Percentiles rank a stretch among this genome's conserved stretches.
These are phyloP conservation scores for Pipistrellus pipistrellus DNA, from an alignment of 2,797 vertebrate species.

Conservation along the genomic window DNA sequence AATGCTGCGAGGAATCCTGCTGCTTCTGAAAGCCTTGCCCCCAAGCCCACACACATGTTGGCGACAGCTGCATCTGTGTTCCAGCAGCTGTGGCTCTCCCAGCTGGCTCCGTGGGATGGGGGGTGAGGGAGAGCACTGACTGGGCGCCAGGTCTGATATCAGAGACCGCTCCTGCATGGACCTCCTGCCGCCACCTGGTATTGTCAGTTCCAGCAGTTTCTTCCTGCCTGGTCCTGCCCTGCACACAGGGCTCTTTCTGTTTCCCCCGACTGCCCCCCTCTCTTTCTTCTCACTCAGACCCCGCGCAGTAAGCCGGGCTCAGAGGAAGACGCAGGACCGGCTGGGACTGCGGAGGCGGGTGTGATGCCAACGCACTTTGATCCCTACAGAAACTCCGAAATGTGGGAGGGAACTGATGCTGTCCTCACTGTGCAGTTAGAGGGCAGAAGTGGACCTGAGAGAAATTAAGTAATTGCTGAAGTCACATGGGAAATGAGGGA, in stretches of 20 bases:
- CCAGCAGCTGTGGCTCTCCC: not conserved
- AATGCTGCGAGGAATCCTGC: not conserved
- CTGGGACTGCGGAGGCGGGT: no score
- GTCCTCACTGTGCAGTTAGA: not conserved
- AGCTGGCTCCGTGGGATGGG: accelerated
- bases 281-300: not conserved
- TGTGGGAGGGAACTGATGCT: no score
- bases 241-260: not conserved
- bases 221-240: not conserved
- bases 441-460: not conserved
- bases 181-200: not conserved
- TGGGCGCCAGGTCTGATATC: not conserved
- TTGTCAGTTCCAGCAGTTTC: not conserved
- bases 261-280: not conserved
- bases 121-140: not conserved
- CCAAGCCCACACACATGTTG: not conserved
- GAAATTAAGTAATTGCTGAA: not conserved
- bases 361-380: not conserved
- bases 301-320: no score
- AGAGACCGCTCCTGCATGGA: not conserved
- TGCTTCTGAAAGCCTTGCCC: not conserved
- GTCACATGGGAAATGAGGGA: not conserved
- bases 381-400: not conserved
- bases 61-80: not conserved
- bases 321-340: not conserved